Evolutionary conservation across 2,113 vertebrate genomes (phyloP), one percentile per base, ranked within the genome.

Genomic region (Protobothrops flavoviridis): DNA sequence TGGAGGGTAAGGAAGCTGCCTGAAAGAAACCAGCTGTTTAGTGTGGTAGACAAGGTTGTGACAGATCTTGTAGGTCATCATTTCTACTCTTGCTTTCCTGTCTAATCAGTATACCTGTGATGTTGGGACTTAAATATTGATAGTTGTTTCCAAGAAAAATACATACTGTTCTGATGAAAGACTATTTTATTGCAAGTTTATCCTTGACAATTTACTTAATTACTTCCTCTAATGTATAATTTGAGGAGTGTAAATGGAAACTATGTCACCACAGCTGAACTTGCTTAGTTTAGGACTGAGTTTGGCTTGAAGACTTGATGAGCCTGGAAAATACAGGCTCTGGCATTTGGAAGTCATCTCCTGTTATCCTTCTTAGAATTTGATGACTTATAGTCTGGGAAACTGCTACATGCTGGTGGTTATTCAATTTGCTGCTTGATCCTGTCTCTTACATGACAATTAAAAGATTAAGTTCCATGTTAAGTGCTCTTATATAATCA

Each of bases 271-370:
- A 20, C 17, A 90, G 85, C 1, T 64, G 48, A 93, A 89, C 90
- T 48, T n/a, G 24, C 39, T 90, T 69, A 45, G 55, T 24, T 56
- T 17, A 92, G 64, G n/a, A 57, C 64, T 85, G 90, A 12, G 33
- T 89, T 91, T 89, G 64, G 89, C 92, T 87, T 52, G 48, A 86
- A 85, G 45, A 90, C n/a, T 89, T 85, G 33, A 89, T 91, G 90
- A 91, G 64, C 53, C 59, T 89, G 93, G 90, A 94, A 90, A 92
- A 45, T 9, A 33, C 26, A 94, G 33, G 52, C 45, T 92, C 61
- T 90, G 64, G 53, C 64, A n/a, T 29, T 86, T 48, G 55, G 92
- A 64, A 94, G 52, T 64, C 10, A 93, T 23, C 88, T 86, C 39
- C 74, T 39, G 56, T 90, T 90, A 61, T 48, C 74, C 69, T 61